phyloP scores from a whole-genome alignment of 2,113 vertebrate genomes.

The Erpornis zantholeuca region DNA sequence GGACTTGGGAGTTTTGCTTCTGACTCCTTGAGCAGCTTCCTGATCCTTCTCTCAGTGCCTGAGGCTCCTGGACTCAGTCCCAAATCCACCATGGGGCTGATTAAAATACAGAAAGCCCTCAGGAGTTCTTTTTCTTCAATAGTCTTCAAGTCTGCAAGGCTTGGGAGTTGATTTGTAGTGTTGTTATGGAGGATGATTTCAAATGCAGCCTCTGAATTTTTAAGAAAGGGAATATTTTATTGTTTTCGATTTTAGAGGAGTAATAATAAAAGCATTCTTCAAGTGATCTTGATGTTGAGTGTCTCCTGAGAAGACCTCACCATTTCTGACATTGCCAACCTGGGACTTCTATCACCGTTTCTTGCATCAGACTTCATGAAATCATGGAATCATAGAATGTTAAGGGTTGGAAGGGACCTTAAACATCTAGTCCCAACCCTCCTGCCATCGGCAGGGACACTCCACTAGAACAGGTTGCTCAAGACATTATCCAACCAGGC shows the following conservation, averaged over 20 bases:
- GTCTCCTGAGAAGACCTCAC: not conserved
- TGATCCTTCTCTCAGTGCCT: no score
- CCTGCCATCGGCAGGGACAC: not conserved
- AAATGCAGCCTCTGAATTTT: not conserved
- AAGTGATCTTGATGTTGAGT: not conserved
- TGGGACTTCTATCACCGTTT: not conserved
- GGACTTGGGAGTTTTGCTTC: no score
- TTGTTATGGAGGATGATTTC: not conserved
- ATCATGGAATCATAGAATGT: not conserved
- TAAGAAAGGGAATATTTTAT: not conserved
- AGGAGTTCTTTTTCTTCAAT: not conserved
- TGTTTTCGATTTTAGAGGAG: not conserved
- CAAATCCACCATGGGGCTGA: no score
- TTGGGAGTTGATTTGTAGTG: not conserved
- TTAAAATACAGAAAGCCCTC: not conserved
- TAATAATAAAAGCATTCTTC: not conserved
- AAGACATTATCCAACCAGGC: not conserved
- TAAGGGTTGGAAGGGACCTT: not conserved
- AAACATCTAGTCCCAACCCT: not conserved
- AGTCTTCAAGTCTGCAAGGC: not conserved
- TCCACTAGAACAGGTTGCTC: not conserved
- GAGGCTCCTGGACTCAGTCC: no score
- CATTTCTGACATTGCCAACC: not conserved
- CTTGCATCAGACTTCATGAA: not conserved
- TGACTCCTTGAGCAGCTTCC: no score